Evolutionary conservation across 2,797 vertebrate species (phyloP).

Genomic region (Balearica regulorum): DNA sequence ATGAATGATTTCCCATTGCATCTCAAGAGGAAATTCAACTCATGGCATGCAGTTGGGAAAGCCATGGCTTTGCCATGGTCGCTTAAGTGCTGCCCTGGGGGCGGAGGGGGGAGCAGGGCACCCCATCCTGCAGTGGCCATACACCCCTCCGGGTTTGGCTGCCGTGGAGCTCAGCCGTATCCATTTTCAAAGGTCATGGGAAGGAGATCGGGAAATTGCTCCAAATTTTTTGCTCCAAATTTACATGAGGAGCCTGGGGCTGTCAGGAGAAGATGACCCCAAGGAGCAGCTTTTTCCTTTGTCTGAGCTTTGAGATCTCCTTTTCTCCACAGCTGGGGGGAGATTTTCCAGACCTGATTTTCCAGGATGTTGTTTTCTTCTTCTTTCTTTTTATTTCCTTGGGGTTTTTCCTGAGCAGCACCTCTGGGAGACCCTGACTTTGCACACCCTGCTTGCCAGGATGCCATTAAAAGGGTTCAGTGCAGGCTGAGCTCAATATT

Average conservation of each 20-base stretch:
- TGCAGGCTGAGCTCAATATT: neutral
- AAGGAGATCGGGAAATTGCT: neutral
- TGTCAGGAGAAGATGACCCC: neutral
- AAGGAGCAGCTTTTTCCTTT: neutral
- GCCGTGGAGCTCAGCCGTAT: fast-evolving
- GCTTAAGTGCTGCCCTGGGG: neutral
- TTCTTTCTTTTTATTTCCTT: neutral
- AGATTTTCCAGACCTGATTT: neutral
- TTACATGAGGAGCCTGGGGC: neutral
- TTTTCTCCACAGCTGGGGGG: neutral
- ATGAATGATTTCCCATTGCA: fast-evolving
- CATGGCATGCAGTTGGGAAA: neutral
- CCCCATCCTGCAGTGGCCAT: fast-evolving
- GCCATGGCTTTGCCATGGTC: neutral
- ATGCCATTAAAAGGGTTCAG: neutral
- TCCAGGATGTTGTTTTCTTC: neutral
- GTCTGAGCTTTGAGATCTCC: neutral
- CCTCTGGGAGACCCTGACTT: neutral
- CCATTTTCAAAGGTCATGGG: neutral
- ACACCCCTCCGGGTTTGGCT: neutral
- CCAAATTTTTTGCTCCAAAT: too few species aligned
- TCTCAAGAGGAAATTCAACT: neutral
- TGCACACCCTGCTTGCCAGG: fast-evolving
- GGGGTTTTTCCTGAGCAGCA: neutral
- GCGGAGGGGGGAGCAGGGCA: neutral